phyloP scores from a whole-genome alignment of 2,113 vertebrate species.

The Chloropsis hardwickii region DNA sequence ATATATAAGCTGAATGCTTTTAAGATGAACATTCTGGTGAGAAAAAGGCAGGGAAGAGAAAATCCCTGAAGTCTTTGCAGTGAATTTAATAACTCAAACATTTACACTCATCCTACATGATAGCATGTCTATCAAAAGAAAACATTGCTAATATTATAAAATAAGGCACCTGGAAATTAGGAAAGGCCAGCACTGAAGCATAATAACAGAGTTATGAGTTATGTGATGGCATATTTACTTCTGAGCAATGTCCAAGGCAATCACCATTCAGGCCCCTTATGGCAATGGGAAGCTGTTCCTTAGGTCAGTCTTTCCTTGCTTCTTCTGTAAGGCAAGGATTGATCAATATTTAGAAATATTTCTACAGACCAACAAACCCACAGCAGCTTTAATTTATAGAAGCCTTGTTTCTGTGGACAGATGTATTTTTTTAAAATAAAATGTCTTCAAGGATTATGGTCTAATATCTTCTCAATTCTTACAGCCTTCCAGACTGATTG shows the following conservation, averaged over 20 bases:
- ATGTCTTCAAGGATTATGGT: neutral
- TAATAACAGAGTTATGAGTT: neutral
- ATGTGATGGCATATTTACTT: neutral
- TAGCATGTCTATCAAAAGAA: neutral
- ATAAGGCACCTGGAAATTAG: neutral
- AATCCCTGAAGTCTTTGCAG: neutral
- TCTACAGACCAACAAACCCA: neutral
- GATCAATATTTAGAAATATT: neutral
- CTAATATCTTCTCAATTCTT: neutral
- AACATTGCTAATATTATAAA: neutral
- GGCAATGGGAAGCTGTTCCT: neutral
- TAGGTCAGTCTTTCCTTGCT: neutral
- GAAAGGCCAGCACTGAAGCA: neutral
- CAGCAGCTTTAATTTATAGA: neutral
- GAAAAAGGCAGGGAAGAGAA: neutral
- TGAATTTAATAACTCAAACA: neutral
- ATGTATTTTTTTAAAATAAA: neutral
- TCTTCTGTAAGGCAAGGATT: neutral
- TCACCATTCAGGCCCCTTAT: neutral
- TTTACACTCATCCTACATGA: neutral
- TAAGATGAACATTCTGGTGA: neutral
- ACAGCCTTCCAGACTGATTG: neutral
- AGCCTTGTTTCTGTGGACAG: neutral
- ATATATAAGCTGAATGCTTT: neutral
- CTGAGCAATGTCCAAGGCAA: neutral